These are phyloP conservation scores for Antheraea pernyi DNA, from an alignment of 1,140 invertebrate species.

Conservation along the genomic window DNA sequence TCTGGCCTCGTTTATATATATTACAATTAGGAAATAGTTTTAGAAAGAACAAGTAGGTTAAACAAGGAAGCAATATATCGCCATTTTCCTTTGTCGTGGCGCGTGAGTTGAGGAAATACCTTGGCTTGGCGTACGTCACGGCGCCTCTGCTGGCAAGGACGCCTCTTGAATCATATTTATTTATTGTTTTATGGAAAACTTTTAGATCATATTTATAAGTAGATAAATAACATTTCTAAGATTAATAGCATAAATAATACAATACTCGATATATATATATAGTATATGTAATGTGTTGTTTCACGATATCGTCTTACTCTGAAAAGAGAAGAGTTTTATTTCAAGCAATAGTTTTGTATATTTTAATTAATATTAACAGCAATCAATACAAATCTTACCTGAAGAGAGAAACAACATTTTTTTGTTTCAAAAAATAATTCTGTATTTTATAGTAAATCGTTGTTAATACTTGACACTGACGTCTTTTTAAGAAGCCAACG, in stretches of 20 bases:
- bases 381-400: too few species aligned
- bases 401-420: too few species aligned
- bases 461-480: too few species aligned
- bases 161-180: constrained; percentile 2
- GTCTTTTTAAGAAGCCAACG: too few species aligned
- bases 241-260: background rate
- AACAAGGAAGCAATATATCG: background rate
- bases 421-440: too few species aligned
- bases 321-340: too few species aligned
- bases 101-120: constrained; percentile 8
- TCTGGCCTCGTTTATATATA: too few species aligned
- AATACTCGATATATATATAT: background rate
- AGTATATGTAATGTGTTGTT: too few species aligned
- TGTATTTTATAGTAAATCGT: too few species aligned
- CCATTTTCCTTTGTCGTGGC: constrained; percentile 6
- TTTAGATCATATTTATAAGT: background rate
- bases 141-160: constrained; percentile 7
- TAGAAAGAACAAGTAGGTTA: background rate
- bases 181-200: background rate
- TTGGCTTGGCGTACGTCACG: background rate
- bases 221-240: background rate
- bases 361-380: too few species aligned
- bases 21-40: background rate
- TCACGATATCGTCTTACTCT: too few species aligned
- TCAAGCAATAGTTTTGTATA: too few species aligned